Conservation (phyloP, 35 echinoderm and acorn worm genomes). For the Antedon bifida region DNA sequence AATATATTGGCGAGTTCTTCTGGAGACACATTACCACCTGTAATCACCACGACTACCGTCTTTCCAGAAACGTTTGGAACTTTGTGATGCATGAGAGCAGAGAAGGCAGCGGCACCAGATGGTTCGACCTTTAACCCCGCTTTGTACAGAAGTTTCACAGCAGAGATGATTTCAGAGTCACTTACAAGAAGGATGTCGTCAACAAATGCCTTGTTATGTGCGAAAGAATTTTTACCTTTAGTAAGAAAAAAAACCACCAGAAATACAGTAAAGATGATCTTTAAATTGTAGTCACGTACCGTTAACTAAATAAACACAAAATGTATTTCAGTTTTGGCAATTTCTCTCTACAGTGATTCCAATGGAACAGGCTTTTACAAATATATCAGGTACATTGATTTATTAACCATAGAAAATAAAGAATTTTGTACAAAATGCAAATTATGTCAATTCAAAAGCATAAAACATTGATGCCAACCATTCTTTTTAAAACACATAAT, state of each 20-base stretch:
- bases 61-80: slow-evolving; percentile 57
- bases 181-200: slow-evolving; percentile 50
- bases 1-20: slow-evolving; percentile 11
- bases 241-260: slow-evolving; percentile 7
- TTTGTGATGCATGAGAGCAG: slow-evolving; percentile 38
- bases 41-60: slow-evolving; percentile 62
- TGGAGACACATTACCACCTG: slow-evolving; percentile 60
- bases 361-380: no score
- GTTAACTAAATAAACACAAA: no score
- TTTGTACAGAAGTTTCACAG: slow-evolving; percentile 30
- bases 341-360: no score
- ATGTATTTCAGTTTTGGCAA: no score
- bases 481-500: no score
- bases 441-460: no score
- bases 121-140: slow-evolving; percentile 65
- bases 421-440: no score
- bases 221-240: slow-evolving; percentile 36
- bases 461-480: no score
- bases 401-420: no score
- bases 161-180: slow-evolving; percentile 49
- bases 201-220: slow-evolving; percentile 42
- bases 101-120: slow-evolving; percentile 70
- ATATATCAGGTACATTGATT: no score
- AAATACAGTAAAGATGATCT: no score
- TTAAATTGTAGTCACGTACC: no score